These are phyloP conservation scores for Cladopsammia gracilis DNA, from an alignment of 64 coral and sea anemone species.

Conservation along the genomic window DNA sequence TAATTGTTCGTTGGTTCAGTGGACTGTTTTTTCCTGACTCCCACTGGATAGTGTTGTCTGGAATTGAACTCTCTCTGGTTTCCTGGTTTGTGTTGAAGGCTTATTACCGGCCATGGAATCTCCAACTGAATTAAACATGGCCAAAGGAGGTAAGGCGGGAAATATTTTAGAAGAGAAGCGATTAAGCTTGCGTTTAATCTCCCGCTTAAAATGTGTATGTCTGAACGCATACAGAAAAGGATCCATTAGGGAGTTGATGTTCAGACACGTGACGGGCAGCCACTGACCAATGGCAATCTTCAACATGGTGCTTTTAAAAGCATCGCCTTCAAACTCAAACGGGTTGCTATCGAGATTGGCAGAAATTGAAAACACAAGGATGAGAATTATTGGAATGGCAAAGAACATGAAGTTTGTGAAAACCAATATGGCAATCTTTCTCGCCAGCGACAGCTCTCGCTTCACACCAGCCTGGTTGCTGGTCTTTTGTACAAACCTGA, in stretches of 20 bases:
- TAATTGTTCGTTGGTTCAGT: neutral
- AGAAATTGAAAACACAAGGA: conserved; percentile 70
- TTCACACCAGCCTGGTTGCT: conserved; percentile 62
- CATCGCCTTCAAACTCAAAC: conserved; percentile 75
- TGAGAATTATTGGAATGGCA: conserved; percentile 73
- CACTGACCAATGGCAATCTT: conserved; percentile 93
- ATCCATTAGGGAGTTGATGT: conserved; percentile 85
- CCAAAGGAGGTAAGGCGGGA: neutral
- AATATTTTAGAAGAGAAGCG: conserved; percentile 25
- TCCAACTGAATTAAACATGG: neutral
- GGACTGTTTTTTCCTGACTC: neutral
- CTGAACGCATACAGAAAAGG: conserved; percentile 82
- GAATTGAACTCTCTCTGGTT: neutral
- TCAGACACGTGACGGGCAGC: conserved; percentile 92
- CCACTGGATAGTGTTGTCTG: neutral
- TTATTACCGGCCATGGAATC: neutral
- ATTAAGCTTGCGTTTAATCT: conserved; percentile 3
- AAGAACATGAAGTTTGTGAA: conserved; percentile 88
- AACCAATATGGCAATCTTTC: conserved; percentile 76
- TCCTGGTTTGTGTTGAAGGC: neutral
- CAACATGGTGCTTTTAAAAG: conserved; percentile 75
- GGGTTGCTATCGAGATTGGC: conserved; percentile 62
- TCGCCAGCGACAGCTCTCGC: conserved; percentile 72
- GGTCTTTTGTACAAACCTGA: conserved; percentile 79
- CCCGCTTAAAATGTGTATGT: conserved; percentile 72